phyloP scores from a whole-genome alignment of 2,113 vertebrate genomes.

The Zosterops japonicus region DNA sequence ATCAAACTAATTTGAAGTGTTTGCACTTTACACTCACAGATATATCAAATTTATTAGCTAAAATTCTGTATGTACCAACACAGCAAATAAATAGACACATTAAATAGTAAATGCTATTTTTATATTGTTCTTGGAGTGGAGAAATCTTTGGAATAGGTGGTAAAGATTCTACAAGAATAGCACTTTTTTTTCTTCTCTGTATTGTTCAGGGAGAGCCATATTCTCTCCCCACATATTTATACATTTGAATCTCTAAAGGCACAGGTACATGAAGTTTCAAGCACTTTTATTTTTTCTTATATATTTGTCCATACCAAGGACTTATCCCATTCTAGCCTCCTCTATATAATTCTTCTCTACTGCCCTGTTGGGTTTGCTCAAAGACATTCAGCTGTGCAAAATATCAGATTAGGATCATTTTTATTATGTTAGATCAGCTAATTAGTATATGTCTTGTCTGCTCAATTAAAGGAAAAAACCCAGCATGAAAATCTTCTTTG shows the following conservation, averaged over 20 bases:
- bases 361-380: not conserved
- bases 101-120: conserved; percentile 64
- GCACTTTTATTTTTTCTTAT: not conserved
- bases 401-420: not conserved
- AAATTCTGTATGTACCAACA: conserved; percentile 42
- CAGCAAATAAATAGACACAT: conserved; percentile 57
- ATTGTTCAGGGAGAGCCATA: not conserved
- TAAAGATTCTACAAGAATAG: conserved; percentile 17
- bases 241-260: not conserved
- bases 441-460: not conserved
- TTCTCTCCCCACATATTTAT: not conserved
- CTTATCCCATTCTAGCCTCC: not conserved
- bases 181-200: not conserved
- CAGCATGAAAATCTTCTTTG: not conserved
- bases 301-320: not conserved
- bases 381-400: not conserved
- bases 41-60: conserved; percentile 69
- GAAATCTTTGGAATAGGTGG: conserved; percentile 47
- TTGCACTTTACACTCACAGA: conserved; percentile 58
- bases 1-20: conserved; percentile 73
- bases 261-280: not conserved
- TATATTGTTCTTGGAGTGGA: conserved; percentile 10
- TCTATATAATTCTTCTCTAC: not conserved
- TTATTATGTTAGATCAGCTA: not conserved
- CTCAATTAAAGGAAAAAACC: not conserved